Percentiles rank a stretch among this genome's conserved stretches.
Evolutionary conservation across 2,797 vertebrate genomes (phyloP).

Genomic region (Anguilla obscura): DNA sequence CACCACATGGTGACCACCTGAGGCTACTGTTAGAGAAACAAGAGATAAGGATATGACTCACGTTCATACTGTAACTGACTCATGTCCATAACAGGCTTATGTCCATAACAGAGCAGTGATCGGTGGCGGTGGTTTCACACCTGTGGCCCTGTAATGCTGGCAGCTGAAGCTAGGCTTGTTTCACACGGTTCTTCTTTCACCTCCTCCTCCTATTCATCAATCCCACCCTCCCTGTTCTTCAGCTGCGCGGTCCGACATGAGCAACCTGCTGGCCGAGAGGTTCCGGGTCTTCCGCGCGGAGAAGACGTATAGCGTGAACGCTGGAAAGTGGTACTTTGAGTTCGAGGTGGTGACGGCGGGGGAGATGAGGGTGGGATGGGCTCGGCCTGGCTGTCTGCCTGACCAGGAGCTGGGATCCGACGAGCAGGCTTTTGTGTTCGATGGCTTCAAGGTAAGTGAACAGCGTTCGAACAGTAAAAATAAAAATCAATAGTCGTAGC

Average conservation of each 20-base stretch:
- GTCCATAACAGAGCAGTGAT: not conserved
- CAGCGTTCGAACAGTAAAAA: not conserved
- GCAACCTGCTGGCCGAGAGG: slow-evolving; percentile 77
- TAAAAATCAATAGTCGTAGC: not conserved
- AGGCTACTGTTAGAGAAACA: not conserved
- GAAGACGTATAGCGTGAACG: slow-evolving; percentile 85
- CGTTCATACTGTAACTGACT: not conserved
- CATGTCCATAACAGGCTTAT: not conserved
- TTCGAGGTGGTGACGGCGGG: slow-evolving; percentile 87
- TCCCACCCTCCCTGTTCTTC: slow-evolving; percentile 32
- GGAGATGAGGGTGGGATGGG: slow-evolving; percentile 94
- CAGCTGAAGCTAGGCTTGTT: not conserved
- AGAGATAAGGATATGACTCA: not conserved
- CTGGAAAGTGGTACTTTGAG: slow-evolving; percentile 96
- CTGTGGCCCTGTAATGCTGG: not conserved
- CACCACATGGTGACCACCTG: not conserved
- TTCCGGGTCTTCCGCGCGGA: slow-evolving; percentile 93
- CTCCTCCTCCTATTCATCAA: not conserved
- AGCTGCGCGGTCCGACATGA: slow-evolving; percentile 76
- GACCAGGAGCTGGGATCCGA: slow-evolving; percentile 91
- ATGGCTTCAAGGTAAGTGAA: slow-evolving; percentile 88
- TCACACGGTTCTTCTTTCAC: not conserved
- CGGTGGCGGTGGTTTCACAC: not conserved
- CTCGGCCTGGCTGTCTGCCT: slow-evolving; percentile 84
- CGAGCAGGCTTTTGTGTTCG: slow-evolving; percentile 90